Evolutionary conservation across 1,140 invertebrate genomes (phyloP).

Genomic region (Dryas iulia): DNA sequence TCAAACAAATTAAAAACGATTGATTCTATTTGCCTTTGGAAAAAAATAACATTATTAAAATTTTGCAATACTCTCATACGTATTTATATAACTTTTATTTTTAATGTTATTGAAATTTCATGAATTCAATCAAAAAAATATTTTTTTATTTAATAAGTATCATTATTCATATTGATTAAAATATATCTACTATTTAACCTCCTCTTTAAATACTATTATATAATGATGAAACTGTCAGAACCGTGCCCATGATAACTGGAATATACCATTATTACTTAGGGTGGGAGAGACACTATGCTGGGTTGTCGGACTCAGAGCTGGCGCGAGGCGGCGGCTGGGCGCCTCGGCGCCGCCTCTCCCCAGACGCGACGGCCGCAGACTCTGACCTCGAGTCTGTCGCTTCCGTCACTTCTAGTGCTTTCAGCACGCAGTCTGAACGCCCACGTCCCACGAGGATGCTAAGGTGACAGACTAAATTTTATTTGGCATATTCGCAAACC

Average conservation of each 20-base stretch:
- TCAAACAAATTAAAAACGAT: too few species aligned
- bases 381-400: constrained; percentile 94
- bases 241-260: constrained; percentile 4
- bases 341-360: constrained; percentile 78
- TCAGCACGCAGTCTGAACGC: constrained; percentile 94
- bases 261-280: constrained; percentile 62
- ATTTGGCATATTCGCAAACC: constrained; percentile 4
- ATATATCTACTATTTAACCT: background rate
- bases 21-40: too few species aligned
- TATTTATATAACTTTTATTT: background rate
- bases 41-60: too few species aligned
- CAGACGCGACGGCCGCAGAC: constrained; percentile 88
- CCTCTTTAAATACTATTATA: background rate
- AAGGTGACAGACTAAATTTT: constrained; percentile 50
- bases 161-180: background rate
- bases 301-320: constrained; percentile 90
- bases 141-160: background rate
- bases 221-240: background rate
- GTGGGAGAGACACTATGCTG: constrained; percentile 90
- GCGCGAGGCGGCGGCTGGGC: constrained; percentile 76
- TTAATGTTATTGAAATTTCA: background rate
- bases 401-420: constrained; percentile 93
- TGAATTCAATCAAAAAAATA: background rate
- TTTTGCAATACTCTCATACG: too few species aligned
- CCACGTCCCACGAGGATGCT: constrained; percentile 85